A percentile compares a stretch with the other conserved stretches of the same genome.
phyloP scores from a whole-genome alignment of 2,797 vertebrate species.

The Todus mexicanus region DNA sequence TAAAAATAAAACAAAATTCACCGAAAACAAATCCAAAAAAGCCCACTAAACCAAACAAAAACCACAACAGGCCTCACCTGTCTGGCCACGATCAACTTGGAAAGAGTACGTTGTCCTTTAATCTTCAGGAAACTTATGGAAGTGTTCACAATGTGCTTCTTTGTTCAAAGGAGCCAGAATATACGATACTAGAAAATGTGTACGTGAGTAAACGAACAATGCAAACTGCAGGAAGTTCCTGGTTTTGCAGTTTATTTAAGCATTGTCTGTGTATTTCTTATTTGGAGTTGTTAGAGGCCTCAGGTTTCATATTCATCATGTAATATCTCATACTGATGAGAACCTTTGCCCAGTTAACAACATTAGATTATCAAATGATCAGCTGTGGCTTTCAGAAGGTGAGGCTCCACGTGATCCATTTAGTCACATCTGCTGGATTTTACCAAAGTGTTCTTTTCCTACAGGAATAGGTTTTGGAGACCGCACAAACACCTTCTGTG shows the following conservation, averaged over 20 bases:
- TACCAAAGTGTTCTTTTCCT: background rate
- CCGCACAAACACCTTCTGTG: slow-evolving; percentile 92
- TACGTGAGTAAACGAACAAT: background rate
- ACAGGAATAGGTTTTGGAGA: slow-evolving; percentile 92
- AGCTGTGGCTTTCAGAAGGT: background rate
- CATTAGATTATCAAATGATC: background rate
- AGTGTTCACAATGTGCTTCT: background rate
- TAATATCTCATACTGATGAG: too few relatives aligned
- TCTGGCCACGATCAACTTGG: background rate
- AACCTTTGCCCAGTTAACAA: background rate
- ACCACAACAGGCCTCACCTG: background rate
- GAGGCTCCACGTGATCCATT: background rate
- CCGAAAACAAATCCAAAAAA: background rate
- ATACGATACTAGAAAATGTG: background rate
- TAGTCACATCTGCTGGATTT: background rate
- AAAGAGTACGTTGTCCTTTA: background rate
- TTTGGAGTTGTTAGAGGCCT: background rate
- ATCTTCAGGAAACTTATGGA: background rate
- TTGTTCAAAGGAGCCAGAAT: background rate
- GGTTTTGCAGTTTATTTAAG: background rate
- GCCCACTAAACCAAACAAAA: background rate
- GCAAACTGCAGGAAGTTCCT: background rate
- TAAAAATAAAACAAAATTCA: background rate
- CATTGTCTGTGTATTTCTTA: background rate
- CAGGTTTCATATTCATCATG: background rate